Conservation (phyloP, 23 tunicate genomes). For the Trididemnum miniatum region DNA sequence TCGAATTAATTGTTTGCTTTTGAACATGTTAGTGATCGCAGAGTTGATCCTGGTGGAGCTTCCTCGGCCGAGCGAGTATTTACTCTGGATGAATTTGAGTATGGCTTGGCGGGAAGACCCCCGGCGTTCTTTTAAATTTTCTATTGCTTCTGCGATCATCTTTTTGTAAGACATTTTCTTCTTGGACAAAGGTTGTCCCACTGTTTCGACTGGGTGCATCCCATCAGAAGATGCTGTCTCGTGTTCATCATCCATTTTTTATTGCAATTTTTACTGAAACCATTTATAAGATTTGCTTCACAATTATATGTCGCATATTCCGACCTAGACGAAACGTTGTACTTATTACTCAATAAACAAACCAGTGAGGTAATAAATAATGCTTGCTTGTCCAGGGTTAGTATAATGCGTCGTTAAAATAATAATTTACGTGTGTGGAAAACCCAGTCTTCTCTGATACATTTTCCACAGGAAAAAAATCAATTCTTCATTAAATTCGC, state of each 20-base stretch:
- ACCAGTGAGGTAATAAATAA: no score
- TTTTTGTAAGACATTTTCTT: neutral
- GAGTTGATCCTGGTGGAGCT: constrained; percentile 1
- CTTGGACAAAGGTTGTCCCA: neutral
- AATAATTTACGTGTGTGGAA: no score
- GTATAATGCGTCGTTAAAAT: no score
- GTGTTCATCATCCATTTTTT: neutral
- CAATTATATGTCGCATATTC: neutral
- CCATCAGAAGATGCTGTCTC: neutral
- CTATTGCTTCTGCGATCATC: constrained; percentile 18
- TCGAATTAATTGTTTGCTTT: neutral
- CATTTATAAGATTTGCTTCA: no score
- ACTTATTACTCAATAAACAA: no score
- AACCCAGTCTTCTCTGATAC: no score
- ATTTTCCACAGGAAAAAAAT: no score
- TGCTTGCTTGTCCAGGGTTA: no score
- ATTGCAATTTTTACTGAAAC: neutral
- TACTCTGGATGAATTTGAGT: neutral
- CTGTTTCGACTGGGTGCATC: neutral
- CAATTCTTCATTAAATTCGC: no score
- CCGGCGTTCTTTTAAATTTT: neutral
- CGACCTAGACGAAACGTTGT: neutral
- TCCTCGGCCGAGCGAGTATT: neutral
- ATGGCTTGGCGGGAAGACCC: constrained; percentile 25
- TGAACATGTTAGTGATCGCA: constrained; percentile 3